Evolutionary conservation across 1,140 invertebrate genomes (phyloP), one percentile per base, ranked within the genome.

Genomic region (Atta cephalotes): DNA sequence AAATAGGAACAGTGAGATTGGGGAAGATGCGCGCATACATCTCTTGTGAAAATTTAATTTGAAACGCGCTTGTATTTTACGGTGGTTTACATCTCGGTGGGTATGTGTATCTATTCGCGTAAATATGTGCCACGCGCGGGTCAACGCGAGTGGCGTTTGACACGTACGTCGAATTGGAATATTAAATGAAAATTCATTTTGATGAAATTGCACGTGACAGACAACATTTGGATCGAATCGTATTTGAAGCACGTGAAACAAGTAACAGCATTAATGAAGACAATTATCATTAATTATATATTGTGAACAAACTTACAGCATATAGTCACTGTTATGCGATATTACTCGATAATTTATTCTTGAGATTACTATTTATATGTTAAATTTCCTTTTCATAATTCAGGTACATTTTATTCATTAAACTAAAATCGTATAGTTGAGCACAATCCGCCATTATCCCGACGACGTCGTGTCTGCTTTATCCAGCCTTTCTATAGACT

Each of bases 1-100:
- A 76, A 62, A 51, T 62, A 84, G 28, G 45, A 51, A 49, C 25
- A 21, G 56, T 3, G 31, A 25, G 28, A 14, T 35, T 18, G 45
- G 25, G 6, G 28, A 45, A 62, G 58, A 76, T 63, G 60, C 45
- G 80, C 70, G 70, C 70, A 51, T 76, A 84, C 45, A 74, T 74
- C 45, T 74, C 70, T 62, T 70, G 70, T 74, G 35, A 35, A 82
- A 82, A 84, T 84, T 76, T 63, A 84, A 84, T 84, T 84, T 84
- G 18, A 84, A 58, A 51, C 68, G 56, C 25, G 56, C 21, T 51
- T 35, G 53, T 25, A 18, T 35, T 84, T 62, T 62, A 74, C 45
- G 80, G 68, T 10, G 56, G 31, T 60, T 58, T 14, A 16, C 70
- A 14, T 63, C 39, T 60, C 39, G n/a, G 7, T n/a, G 2, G 21